Conservation (phyloP, 2,113 vertebrate genomes). For the Vulpes lagopus region DNA sequence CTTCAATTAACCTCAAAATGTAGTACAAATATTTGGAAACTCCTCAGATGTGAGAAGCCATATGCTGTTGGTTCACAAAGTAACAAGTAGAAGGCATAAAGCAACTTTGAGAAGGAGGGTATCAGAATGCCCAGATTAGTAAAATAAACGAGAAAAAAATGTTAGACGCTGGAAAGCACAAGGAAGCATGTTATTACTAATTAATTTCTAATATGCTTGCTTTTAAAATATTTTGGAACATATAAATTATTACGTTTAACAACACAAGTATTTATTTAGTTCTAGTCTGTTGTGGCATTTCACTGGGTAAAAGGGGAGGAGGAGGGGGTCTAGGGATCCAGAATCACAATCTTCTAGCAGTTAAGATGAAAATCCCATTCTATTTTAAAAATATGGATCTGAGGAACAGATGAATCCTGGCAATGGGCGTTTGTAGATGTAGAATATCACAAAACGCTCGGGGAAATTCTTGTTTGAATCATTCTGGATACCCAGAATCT, state of each 20-base stretch:
- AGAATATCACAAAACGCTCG: not conserved
- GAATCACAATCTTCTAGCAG: not conserved
- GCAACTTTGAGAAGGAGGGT: not conserved
- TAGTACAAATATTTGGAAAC: constrained; percentile 1
- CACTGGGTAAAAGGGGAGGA: not conserved
- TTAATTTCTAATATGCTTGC: constrained; percentile 11
- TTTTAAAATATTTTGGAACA: constrained; percentile 24
- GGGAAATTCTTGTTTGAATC: not conserved
- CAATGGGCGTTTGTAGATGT: not conserved
- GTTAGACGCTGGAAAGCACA: not conserved
- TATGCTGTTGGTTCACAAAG: not conserved
- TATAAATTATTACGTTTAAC: constrained; percentile 32
- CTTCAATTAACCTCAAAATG: constrained; percentile 39
- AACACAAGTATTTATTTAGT: constrained; percentile 26
- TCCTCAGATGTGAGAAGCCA: constrained; percentile 31
- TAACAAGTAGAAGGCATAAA: not conserved
- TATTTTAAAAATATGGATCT: constrained; percentile 40
- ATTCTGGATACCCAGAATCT: constrained; percentile 13
- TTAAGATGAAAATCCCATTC: constrained; percentile 21
- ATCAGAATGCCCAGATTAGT: constrained; percentile 19
- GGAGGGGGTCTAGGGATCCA: not conserved
- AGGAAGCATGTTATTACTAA: not conserved
- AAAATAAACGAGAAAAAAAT: constrained; percentile 52
- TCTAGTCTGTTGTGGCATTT: constrained; percentile 8
- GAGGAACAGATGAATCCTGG: not conserved